A percentile compares a stretch with the other conserved stretches of the same genome.
Evolutionary conservation across 2,113 vertebrate species (phyloP).

Genomic region (Indicator maculatus): DNA sequence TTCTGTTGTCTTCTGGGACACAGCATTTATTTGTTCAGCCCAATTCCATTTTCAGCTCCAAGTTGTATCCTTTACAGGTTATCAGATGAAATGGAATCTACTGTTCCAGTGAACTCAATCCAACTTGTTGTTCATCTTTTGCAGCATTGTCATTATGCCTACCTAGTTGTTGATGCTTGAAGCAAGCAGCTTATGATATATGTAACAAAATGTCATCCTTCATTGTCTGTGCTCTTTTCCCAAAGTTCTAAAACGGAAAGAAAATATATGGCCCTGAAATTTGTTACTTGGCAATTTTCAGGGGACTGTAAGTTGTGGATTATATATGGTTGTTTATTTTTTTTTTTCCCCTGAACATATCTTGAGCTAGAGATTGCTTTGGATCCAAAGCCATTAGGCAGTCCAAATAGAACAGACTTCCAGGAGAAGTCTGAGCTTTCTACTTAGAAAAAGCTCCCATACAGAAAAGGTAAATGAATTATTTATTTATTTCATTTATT

Average conservation of each 20-base stretch:
- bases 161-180: not conserved
- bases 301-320: not conserved
- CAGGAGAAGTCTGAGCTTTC: not conserved
- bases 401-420: not conserved
- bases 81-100: not conserved
- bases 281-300: not conserved
- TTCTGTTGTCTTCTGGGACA: not conserved
- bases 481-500: too few relatives aligned
- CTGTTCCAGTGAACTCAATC: not conserved
- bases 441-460: not conserved
- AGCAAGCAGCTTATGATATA: not conserved
- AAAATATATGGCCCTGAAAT: not conserved
- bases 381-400: not conserved
- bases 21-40: not conserved
- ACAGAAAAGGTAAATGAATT: not conserved
- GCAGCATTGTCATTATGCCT: not conserved
- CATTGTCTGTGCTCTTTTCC: not conserved
- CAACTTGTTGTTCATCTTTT: slow-evolving; percentile 1
- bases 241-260: not conserved
- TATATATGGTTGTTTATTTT: not conserved
- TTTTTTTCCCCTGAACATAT: not conserved
- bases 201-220: not conserved
- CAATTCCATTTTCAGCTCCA: not conserved
- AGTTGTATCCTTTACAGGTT: not conserved
- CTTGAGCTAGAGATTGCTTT: not conserved